These are phyloP conservation scores for Hydriomena furcata DNA, from an alignment of 2,888 invertebrate genomes.

Conservation along the genomic window DNA sequence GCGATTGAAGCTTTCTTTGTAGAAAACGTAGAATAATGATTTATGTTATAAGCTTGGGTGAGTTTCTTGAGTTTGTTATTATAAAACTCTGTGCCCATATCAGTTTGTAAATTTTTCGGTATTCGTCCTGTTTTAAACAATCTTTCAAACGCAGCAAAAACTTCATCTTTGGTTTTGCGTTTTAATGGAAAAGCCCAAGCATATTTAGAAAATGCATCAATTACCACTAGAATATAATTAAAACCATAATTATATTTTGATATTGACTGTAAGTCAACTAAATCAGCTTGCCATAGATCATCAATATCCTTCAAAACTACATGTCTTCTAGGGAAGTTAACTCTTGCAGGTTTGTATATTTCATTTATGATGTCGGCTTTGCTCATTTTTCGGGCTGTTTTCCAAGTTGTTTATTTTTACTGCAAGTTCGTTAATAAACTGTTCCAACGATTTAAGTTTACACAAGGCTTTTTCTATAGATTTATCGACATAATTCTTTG, in stretches of 20 bases:
- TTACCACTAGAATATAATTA: slow-evolving; percentile 10
- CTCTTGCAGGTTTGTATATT: neutral
- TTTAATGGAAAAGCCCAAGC: slow-evolving; percentile 10
- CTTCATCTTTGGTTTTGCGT: slow-evolving; percentile 7
- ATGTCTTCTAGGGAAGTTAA: slow-evolving; percentile 1
- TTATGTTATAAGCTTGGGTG: neutral
- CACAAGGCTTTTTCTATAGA: neutral
- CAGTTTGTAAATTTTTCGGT: slow-evolving; percentile 1
- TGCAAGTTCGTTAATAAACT: neutral
- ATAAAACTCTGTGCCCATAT: neutral
- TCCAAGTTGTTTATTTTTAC: too few relatives aligned
- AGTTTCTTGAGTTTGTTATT: neutral
- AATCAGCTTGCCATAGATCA: slow-evolving; percentile 7
- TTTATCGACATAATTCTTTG: neutral
- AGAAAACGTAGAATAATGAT: slow-evolving; percentile 5
- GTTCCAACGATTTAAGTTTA: neutral
- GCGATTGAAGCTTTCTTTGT: slow-evolving; percentile 7
- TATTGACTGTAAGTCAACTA: neutral
- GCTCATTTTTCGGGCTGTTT: neutral
- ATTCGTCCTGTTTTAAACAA: neutral
- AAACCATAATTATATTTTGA: neutral
- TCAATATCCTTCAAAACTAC: neutral
- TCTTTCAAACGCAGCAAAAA: neutral
- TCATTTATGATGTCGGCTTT: slow-evolving; percentile 3
- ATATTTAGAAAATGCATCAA: slow-evolving; percentile 21